Percentiles rank a stretch among this genome's conserved stretches.
These are phyloP conservation scores for Pimephales promelas DNA, from an alignment of 2,113 vertebrate species.

Conservation along the genomic window DNA sequence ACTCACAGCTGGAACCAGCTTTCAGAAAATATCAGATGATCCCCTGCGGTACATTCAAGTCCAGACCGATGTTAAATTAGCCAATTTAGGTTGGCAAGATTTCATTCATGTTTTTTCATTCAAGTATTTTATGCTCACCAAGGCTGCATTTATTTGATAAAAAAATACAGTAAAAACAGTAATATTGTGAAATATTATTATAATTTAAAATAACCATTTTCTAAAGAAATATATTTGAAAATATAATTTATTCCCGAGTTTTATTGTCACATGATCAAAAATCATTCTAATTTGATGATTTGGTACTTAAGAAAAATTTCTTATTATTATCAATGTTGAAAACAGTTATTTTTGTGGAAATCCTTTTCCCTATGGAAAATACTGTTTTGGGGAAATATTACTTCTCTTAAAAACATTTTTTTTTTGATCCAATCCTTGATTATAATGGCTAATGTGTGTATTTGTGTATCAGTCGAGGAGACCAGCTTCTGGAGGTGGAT, in stretches of 20 bases:
- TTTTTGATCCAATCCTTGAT: neutral
- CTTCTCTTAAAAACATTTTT: neutral
- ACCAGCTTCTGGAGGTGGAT: conserved; percentile 94
- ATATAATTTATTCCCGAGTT: neutral
- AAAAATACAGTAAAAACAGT: neutral
- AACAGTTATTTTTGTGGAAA: neutral
- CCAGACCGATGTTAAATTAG: neutral
- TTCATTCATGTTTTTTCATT: neutral
- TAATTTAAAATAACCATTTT: neutral
- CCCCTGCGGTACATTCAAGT: neutral
- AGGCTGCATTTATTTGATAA: neutral
- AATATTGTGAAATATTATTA: neutral
- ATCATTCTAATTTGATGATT: neutral
- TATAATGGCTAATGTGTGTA: neutral
- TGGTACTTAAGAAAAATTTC: neutral
- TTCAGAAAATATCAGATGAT: neutral
- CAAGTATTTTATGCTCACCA: neutral
- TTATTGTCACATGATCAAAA: neutral
- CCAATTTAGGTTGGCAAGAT: neutral
- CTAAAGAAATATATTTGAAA: neutral
- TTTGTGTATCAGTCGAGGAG: conserved; percentile 81
- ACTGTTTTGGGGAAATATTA: too few relatives aligned
- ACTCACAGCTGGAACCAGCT: neutral
- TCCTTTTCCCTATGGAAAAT: too few relatives aligned
- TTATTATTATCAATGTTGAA: conserved; percentile 1